Percentiles rank a stretch among this genome's conserved stretches.
phyloP scores from a whole-genome alignment of 2,888 invertebrate species.

The Tanypteryx hageni region DNA sequence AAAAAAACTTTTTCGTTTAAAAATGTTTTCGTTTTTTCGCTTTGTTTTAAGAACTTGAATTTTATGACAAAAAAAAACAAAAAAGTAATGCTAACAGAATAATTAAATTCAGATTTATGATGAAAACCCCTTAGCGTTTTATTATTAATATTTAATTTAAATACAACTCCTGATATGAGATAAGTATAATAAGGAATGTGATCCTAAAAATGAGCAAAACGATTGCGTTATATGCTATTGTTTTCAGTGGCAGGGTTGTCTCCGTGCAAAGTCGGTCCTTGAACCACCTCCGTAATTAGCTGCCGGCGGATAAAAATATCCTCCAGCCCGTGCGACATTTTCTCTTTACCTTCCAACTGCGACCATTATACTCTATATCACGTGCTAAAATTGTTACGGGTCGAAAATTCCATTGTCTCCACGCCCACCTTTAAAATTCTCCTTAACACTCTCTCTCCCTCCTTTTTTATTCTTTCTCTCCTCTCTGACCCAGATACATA shows the following conservation, averaged over 20 bases:
- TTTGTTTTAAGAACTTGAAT: too few relatives aligned
- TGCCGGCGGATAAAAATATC: not conserved
- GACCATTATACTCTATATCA: not conserved
- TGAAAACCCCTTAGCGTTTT: too few relatives aligned
- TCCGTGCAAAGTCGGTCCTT: not conserved
- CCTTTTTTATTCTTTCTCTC: not conserved
- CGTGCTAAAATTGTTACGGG: not conserved
- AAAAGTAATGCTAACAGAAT: too few relatives aligned
- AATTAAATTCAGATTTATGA: too few relatives aligned
- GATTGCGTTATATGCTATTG: not conserved
- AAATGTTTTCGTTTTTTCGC: too few relatives aligned
- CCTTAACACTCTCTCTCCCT: not conserved
- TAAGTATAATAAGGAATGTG: too few relatives aligned
- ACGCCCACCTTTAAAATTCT: constrained; percentile 19
- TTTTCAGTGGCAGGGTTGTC: not conserved
- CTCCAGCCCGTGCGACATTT: not conserved
- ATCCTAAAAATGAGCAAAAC: not conserved
- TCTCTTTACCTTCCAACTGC: not conserved
- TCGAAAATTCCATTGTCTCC: constrained; percentile 16
- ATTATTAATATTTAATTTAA: too few relatives aligned
- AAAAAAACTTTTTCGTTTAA: too few relatives aligned
- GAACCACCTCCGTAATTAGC: not conserved
- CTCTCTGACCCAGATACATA: not conserved
- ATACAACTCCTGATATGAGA: too few relatives aligned
- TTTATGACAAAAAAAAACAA: too few relatives aligned